Evolutionary conservation across 1,140 invertebrate species (phyloP), one percentile per base, ranked within the genome.

Genomic region (Bombus terrestris): DNA sequence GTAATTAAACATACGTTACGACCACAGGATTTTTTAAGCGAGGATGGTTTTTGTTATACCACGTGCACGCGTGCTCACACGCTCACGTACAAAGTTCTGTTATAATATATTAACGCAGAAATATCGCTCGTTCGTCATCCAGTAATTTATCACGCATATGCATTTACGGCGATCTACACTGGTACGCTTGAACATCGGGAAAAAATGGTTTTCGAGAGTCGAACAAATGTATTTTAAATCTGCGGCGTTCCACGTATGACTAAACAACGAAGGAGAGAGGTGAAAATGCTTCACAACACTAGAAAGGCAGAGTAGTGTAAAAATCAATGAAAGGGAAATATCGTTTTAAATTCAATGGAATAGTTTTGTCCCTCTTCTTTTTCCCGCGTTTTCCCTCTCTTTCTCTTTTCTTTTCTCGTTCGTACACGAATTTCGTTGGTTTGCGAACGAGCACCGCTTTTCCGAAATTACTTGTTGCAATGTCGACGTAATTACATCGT

Each of bases 201-300:
- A 57, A 85, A 84, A 73, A 43, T 72, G 39, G 32, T 69, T 77
- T 37, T 66, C 69, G 28, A 68, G 57, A 53, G 78, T 32, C 35
- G 77, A 47, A 81, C 82, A 79, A 84, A 84, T 84, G 75, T 79
- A 79, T 84, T 84, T 71, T 79, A 84, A 84, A 84, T 84, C 66
- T 79, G 75, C 6, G 25, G 1, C 39, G 66, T 74, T 22, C n/a
- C 22, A 18, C 18, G 35, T 18, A 53, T 13, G 69, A 1, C 22
- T n/a, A 39, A 28, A 59, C 76, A 66, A 77, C 76, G 59, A 43
- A 22, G 9, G 3, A n/a, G 25, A 79, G 12, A 66, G 28, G 77
- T 15, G 77, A 43, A 25, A 35, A 47, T 28, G 62, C 4, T 4
- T 35, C n/a, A 5, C 25, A 35, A 68, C 9, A 25, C n/a, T 41